Percentiles rank a stretch among this genome's conserved stretches.
Conservation (phyloP, 2,888 invertebrate genomes). For the Lymantria monacha region DNA sequence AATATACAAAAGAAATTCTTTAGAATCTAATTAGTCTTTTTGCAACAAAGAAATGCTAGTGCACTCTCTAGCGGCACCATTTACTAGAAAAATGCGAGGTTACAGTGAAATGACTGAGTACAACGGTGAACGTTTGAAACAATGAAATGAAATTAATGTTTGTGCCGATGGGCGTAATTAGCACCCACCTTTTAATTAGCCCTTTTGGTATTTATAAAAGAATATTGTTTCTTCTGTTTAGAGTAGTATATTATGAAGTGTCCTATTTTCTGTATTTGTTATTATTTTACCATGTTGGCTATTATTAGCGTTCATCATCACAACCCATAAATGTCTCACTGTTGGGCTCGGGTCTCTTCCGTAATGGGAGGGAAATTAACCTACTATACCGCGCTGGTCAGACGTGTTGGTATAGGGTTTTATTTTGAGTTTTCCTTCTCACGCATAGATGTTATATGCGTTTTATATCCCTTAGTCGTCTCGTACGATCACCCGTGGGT, state of each 20-base stretch:
- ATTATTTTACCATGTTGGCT: too few species aligned
- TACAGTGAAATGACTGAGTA: constrained; percentile 24
- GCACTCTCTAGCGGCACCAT: constrained; percentile 30
- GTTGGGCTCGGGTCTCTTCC: too few species aligned
- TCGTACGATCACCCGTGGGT: too few species aligned
- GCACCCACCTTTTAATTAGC: constrained; percentile 33
- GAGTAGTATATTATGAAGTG: not conserved
- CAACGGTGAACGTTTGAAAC: constrained; percentile 22
- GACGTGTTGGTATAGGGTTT: too few species aligned
- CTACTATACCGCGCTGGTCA: too few species aligned
- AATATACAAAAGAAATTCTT: constrained; percentile 26
- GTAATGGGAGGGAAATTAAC: too few species aligned
- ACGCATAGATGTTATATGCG: too few species aligned
- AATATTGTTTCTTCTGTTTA: constrained; percentile 4
- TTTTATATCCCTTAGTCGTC: too few species aligned
- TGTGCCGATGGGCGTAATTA: constrained; percentile 32
- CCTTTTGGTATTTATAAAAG: constrained; percentile 24
- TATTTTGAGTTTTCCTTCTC: too few species aligned
- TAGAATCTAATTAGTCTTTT: constrained; percentile 25
- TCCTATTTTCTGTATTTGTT: not conserved
- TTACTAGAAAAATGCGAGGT: constrained; percentile 30
- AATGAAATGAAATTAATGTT: constrained; percentile 34
- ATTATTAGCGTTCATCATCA: too few species aligned
- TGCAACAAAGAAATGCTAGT: constrained; percentile 18
- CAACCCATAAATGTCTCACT: too few species aligned